Percentiles rank a stretch among this genome's conserved stretches.
These are phyloP conservation scores for Mustelus asterias DNA, from an alignment of 2,113 vertebrate genomes.

Conservation along the genomic window DNA sequence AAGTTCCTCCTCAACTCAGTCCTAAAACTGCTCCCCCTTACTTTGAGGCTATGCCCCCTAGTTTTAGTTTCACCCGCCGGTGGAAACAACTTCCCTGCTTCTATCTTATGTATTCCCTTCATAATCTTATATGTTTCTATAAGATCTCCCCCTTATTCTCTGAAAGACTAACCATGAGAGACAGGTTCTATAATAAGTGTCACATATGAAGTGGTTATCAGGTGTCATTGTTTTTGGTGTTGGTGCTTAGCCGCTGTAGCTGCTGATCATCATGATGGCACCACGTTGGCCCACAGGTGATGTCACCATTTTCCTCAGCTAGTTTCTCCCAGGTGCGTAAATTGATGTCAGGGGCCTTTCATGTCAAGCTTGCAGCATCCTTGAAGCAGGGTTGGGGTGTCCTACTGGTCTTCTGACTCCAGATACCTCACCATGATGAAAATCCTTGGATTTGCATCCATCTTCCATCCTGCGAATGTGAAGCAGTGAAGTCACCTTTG, in stretches of 20 bases:
- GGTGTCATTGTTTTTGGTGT: background rate
- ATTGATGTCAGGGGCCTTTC: background rate
- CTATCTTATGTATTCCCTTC: too few species aligned
- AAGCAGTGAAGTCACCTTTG: background rate
- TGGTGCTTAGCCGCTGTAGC: background rate
- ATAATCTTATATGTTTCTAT: too few species aligned
- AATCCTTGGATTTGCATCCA: background rate
- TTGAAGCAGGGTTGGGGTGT: background rate
- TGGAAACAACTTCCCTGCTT: too few species aligned
- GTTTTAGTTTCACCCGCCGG: too few species aligned
- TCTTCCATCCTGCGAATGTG: background rate
- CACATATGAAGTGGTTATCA: background rate
- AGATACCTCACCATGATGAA: background rate
- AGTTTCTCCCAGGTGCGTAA: background rate
- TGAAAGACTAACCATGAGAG: background rate
- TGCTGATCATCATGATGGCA: background rate
- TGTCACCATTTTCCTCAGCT: background rate
- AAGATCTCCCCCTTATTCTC: too few species aligned
- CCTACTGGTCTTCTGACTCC: background rate
- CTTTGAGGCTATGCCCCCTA: too few species aligned
- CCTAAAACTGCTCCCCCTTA: too few species aligned
- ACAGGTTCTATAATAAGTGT: background rate
- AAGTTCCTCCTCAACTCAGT: too few species aligned
- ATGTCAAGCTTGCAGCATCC: background rate
- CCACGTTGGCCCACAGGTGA: background rate